A percentile compares a stretch with the other conserved stretches of the same genome.
Conservation (phyloP, 53 echinoderm and acorn worm species). For the Antedon mediterranea region DNA sequence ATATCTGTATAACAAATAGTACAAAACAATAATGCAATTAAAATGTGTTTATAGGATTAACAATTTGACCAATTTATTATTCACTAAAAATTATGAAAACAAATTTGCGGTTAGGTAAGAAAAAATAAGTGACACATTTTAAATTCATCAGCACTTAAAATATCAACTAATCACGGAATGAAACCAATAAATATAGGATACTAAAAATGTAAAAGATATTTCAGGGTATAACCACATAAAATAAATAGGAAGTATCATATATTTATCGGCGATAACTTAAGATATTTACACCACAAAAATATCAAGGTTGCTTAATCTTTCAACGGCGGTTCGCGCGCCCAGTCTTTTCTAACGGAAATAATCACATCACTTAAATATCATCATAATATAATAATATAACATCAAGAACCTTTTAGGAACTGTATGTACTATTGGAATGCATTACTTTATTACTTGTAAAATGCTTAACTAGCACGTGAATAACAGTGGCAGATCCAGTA, state of each 20-base stretch:
- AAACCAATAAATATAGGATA: not conserved
- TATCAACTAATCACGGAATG: not conserved
- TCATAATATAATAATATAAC: not conserved
- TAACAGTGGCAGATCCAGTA: too few relatives aligned
- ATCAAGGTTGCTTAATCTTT: not conserved
- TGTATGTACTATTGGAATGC: not conserved
- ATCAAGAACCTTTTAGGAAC: not conserved
- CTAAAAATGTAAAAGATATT: not conserved
- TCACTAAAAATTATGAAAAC: not conserved
- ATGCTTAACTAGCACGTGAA: not conserved
- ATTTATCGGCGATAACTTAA: not conserved
- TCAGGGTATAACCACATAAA: not conserved
- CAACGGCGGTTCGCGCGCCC: not conserved
- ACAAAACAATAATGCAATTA: too few relatives aligned
- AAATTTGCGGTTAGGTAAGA: not conserved
- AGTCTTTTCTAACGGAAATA: not conserved
- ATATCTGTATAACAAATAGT: too few relatives aligned
- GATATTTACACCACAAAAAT: not conserved
- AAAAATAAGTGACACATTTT: not conserved
- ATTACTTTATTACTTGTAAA: not conserved
- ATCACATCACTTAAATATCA: not conserved
- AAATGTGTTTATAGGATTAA: not conserved
- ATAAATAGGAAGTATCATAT: too few relatives aligned
- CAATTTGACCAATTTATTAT: not conserved
- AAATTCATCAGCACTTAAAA: not conserved